Evolutionary conservation across 2,888 invertebrate genomes (phyloP).

Genomic region (Volucella bombylans): DNA sequence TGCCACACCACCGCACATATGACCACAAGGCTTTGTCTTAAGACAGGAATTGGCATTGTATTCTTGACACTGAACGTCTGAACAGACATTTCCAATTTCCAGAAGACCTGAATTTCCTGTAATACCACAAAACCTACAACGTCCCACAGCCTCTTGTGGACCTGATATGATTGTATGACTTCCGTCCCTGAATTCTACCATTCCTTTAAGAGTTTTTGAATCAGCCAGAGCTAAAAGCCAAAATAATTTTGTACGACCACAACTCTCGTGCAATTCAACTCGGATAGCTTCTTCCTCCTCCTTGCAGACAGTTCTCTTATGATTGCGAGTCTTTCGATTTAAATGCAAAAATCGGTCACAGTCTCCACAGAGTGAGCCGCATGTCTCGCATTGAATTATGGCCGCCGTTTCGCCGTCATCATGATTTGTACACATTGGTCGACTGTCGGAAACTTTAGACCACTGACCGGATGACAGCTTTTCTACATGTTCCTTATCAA

Average conservation of each 20-base stretch:
- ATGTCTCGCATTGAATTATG: constrained; percentile 94
- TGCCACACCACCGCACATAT: constrained; percentile 96
- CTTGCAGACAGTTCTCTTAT: constrained; percentile 91
- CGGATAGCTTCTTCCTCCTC: constrained; percentile 98
- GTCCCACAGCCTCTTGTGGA: constrained; percentile 85
- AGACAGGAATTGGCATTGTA: constrained; percentile 87
- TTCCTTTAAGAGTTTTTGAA: constrained; percentile 93
- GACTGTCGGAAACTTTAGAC: constrained; percentile 85
- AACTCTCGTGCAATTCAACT: constrained; percentile 98
- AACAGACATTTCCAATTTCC: constrained; percentile 96
- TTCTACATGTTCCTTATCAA: constrained; percentile 95
- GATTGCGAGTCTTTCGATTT: constrained; percentile 92
- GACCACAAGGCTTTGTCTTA: constrained; percentile 92
- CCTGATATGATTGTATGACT: constrained; percentile 83
- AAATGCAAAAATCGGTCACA: constrained; percentile 98
- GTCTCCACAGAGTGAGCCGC: constrained; percentile 96
- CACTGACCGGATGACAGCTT: constrained; percentile 90
- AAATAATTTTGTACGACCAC: constrained; percentile 96
- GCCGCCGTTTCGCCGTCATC: constrained; percentile 97
- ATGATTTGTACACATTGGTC: constrained; percentile 96
- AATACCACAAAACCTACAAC: constrained; percentile 95
- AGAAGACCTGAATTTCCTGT: constrained; percentile 91
- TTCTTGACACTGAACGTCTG: constrained; percentile 96
- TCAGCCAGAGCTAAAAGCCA: constrained; percentile 97
- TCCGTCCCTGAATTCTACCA: constrained; percentile 94